phyloP scores from a whole-genome alignment of 2,113 vertebrate species.

The Canis aureus region DNA sequence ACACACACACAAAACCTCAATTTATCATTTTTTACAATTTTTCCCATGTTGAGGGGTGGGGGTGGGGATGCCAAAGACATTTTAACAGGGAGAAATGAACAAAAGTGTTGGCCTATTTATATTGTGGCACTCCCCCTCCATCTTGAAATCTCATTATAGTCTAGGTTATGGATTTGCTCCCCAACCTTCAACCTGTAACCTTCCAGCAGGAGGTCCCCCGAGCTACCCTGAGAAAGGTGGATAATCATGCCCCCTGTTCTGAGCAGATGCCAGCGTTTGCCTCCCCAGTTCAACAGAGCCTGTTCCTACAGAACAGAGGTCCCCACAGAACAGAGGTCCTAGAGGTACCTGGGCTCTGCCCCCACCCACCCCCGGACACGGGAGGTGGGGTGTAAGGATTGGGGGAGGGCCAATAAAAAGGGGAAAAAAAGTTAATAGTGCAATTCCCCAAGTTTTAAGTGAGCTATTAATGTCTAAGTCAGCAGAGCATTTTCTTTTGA shows the following conservation, averaged over 20 bases:
- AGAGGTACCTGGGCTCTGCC: not conserved
- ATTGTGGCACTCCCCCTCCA: constrained; percentile 16
- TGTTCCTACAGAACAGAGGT: not conserved
- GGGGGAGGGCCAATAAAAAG: constrained; percentile 29
- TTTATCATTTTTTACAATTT: constrained; percentile 83
- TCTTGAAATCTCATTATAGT: constrained; percentile 10
- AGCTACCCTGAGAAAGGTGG: not conserved
- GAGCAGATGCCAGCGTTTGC: not conserved
- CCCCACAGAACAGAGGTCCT: not conserved
- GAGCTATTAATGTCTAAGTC: constrained; percentile 88
- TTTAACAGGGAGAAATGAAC: constrained; percentile 53
- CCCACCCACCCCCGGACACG: not conserved
- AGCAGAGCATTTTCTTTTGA: constrained; percentile 89
- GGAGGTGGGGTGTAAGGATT: not conserved
- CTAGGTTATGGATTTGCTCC: constrained; percentile 35
- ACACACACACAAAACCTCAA: constrained; percentile 78
- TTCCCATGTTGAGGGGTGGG: not conserved
- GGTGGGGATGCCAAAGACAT: not conserved
- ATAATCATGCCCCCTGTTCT: not conserved
- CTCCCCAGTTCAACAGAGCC: not conserved
- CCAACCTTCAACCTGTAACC: not conserved
- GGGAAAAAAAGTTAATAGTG: constrained; percentile 84
- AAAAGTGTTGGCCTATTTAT: constrained; percentile 73
- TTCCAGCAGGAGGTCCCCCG: not conserved
- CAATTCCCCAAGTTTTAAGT: constrained; percentile 86